phyloP scores from a whole-genome alignment of 2,797 vertebrate genomes.

The Dryobates pubescens region DNA sequence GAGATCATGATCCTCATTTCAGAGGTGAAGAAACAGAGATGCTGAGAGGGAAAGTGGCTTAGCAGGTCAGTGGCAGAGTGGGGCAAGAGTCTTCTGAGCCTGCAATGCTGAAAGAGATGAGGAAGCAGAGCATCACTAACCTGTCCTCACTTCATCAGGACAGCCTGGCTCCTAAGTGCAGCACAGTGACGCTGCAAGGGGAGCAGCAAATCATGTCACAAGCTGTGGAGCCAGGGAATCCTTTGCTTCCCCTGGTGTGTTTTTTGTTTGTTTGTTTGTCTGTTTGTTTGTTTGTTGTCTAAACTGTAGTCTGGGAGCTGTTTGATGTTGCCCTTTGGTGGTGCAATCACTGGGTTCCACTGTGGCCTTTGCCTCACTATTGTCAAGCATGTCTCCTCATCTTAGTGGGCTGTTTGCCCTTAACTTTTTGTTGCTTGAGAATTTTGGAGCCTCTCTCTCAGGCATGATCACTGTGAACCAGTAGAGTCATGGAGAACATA shows the following conservation, averaged over 20 bases:
- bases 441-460: background rate
- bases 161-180: background rate
- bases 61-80: conserved; percentile 14
- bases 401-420: background rate
- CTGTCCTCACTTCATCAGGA: background rate
- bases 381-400: background rate
- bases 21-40: conserved; percentile 32
- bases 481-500: background rate
- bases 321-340: background rate
- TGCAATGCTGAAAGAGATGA: background rate
- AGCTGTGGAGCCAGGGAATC: background rate
- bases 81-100: background rate
- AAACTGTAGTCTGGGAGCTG: background rate
- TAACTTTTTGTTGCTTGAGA: background rate
- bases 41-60: conserved; percentile 33
- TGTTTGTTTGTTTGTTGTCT: background rate
- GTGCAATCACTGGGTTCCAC: background rate
- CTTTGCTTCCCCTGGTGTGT: background rate
- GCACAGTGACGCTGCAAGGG: background rate
- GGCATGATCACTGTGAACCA: background rate
- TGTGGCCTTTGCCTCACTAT: background rate
- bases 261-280: no score
- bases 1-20: conserved; percentile 30
- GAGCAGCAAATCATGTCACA: background rate
- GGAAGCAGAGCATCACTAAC: background rate